These are phyloP conservation scores for Mormyrops boulengeri DNA, from an alignment of 2,797 vertebrate genomes.

Conservation along the genomic window DNA sequence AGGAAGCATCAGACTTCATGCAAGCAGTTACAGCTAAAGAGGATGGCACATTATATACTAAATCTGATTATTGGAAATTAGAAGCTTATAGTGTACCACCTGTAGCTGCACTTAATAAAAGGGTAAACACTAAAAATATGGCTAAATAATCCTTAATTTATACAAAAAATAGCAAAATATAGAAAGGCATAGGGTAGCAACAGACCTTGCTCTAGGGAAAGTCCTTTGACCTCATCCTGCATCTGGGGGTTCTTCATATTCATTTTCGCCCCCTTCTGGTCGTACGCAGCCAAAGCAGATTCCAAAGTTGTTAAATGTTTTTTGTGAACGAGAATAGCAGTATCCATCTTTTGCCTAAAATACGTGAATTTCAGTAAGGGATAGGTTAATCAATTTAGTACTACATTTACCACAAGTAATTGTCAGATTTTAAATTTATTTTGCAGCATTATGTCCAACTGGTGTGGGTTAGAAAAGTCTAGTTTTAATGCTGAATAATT, in stretches of 20 bases:
- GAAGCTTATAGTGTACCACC: background rate
- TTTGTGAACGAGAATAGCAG: conserved; percentile 51
- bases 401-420: background rate
- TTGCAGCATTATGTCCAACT: background rate
- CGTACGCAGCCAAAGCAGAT: conserved; percentile 41
- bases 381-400: background rate
- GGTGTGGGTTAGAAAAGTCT: background rate
- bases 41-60: background rate
- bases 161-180: background rate
- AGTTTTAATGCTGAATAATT: background rate
- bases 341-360: conserved; percentile 58
- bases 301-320: conserved; percentile 59
- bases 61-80: background rate
- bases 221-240: conserved; percentile 3
- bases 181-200: background rate
- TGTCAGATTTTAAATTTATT: background rate
- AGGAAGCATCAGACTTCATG: background rate
- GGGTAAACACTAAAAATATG: background rate
- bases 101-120: background rate
- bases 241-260: background rate
- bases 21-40: background rate
- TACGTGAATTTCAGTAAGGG: background rate
- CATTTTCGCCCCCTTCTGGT: conserved; percentile 7
- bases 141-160: background rate
- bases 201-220: conserved; percentile 58